phyloP scores from a whole-genome alignment of 2,797 vertebrate species.

The Erethizon dorsatum region DNA sequence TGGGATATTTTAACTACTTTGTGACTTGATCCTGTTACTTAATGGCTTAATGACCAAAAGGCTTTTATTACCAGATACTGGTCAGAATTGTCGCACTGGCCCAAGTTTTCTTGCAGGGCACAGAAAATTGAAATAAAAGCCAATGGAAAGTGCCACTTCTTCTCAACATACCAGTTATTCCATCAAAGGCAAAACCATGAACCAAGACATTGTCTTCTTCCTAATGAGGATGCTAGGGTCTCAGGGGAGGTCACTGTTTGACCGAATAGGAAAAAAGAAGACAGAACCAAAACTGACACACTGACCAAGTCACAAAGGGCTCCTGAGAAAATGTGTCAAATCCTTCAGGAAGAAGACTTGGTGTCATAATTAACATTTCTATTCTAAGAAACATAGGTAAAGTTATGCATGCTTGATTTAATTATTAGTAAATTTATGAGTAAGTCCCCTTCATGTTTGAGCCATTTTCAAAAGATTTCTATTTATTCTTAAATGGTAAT shows the following conservation, averaged over 20 bases:
- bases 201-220: background rate
- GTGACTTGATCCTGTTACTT: background rate
- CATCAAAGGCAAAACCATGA: background rate
- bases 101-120: background rate
- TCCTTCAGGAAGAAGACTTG: background rate
- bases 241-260: background rate
- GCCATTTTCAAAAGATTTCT: constrained; percentile 49
- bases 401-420: background rate
- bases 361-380: background rate
- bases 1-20: background rate
- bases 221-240: background rate
- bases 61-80: background rate
- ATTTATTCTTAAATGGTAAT: constrained; percentile 6
- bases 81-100: background rate
- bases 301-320: background rate
- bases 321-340: constrained; percentile 20
- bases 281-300: background rate
- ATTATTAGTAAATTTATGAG: background rate
- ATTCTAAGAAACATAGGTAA: background rate
- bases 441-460: background rate
- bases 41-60: background rate
- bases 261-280: background rate
- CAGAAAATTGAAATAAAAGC: constrained; percentile 2
- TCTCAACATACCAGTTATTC: background rate
- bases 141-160: background rate